Conservation (phyloP, 2,797 vertebrate genomes). For the Leptoclinus maculatus region DNA sequence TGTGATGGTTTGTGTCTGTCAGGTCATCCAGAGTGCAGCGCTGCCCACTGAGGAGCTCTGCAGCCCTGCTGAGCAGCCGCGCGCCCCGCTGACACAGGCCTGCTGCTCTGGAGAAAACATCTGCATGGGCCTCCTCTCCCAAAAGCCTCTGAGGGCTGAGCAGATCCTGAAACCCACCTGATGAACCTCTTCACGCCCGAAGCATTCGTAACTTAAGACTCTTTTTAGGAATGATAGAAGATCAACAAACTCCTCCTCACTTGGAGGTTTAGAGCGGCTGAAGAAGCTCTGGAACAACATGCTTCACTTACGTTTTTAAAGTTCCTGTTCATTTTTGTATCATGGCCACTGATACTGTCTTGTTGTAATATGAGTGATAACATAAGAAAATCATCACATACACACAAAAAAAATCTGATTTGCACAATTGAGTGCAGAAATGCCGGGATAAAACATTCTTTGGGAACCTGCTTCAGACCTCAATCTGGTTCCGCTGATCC, state of each 20-base stretch:
- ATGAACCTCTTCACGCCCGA: background rate
- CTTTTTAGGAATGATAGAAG: background rate
- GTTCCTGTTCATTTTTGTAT: background rate
- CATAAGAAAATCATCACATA: background rate
- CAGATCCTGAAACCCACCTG: background rate
- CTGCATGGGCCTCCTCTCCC: background rate
- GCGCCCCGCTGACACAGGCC: slow-evolving; percentile 28
- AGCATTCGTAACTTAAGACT: background rate
- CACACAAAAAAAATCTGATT: background rate
- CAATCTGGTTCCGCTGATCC: background rate
- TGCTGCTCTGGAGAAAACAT: slow-evolving; percentile 33
- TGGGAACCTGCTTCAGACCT: background rate
- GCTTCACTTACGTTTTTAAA: background rate
- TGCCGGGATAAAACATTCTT: background rate
- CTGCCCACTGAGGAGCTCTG: slow-evolving; percentile 30
- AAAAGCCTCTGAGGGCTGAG: background rate
- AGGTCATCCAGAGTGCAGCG: slow-evolving; percentile 68
- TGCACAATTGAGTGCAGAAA: accelerated
- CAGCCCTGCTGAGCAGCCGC: slow-evolving; percentile 40
- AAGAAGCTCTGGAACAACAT: background rate
- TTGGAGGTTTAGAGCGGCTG: background rate
- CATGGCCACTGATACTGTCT: background rate
- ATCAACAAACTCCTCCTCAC: no score
- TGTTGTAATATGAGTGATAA: background rate
- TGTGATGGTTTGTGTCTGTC: slow-evolving; percentile 1